A percentile compares a stretch with the other conserved stretches of the same genome.
phyloP scores from a whole-genome alignment of 2,888 invertebrate species.

The Balanococcus diminutus region DNA sequence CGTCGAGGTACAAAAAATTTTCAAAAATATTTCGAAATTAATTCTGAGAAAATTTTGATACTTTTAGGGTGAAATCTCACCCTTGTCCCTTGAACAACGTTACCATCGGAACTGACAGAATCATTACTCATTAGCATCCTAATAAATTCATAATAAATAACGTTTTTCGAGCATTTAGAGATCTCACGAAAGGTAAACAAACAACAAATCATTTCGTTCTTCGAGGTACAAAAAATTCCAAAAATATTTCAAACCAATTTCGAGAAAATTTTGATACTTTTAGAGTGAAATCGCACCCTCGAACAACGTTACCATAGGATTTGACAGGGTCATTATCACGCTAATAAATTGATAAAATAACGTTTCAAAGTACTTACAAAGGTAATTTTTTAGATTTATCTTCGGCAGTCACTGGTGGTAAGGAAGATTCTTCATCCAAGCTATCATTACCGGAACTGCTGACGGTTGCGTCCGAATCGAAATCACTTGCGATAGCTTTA shows the following conservation, averaged over 20 bases:
- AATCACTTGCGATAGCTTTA: conserved; percentile 55
- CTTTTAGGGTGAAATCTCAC: neutral
- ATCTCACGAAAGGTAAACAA: neutral
- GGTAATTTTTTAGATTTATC: conserved; percentile 52
- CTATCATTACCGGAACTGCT: conserved; percentile 57
- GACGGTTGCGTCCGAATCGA: conserved; percentile 57
- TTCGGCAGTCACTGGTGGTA: conserved; percentile 21
- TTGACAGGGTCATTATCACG: neutral
- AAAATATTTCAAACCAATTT: neutral
- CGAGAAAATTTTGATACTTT: neutral
- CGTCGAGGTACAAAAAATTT: neutral
- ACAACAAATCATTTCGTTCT: neutral
- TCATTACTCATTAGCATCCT: neutral
- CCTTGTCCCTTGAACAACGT: neutral
- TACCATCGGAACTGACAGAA: neutral
- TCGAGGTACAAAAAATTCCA: neutral
- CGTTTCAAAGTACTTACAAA: conserved; percentile 37
- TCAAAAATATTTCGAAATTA: neutral
- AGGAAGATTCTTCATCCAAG: conserved; percentile 54
- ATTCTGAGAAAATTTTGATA: neutral
- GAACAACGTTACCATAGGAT: neutral
- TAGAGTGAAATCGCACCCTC: neutral
- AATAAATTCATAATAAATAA: neutral
- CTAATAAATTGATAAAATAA: neutral
- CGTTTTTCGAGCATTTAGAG: too few species aligned